Evolutionary conservation across 2,888 invertebrate genomes (phyloP).

Genomic region (Trichogramma dendrolimi): DNA sequence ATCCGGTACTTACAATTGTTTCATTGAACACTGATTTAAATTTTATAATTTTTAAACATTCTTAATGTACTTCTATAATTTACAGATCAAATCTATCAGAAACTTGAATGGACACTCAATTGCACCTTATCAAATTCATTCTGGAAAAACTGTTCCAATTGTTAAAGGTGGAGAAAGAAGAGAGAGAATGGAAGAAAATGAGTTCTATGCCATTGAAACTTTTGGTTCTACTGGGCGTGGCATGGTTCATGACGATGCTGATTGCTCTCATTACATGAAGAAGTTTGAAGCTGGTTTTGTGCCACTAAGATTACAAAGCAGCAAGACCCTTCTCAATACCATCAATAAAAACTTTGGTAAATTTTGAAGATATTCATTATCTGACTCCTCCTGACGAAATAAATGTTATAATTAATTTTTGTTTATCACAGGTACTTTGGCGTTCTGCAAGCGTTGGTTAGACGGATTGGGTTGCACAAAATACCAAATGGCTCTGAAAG

Average conservation of each 20-base stretch:
- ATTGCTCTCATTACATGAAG: constrained; percentile 99
- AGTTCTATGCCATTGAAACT: constrained; percentile 98
- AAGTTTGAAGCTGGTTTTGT: constrained; percentile 91
- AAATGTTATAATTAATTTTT: no score
- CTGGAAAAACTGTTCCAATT: constrained; percentile 98
- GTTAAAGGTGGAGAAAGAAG: constrained; percentile 98
- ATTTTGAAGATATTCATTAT: constrained; percentile 12
- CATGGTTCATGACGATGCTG: constrained; percentile 97
- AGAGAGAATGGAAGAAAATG: constrained; percentile 93
- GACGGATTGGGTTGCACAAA: constrained; percentile 95
- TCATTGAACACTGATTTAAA: neutral
- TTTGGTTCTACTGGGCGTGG: constrained; percentile 97
- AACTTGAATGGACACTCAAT: constrained; percentile 99
- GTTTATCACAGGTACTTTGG: constrained; percentile 64
- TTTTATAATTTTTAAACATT: neutral
- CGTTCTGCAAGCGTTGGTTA: constrained; percentile 98
- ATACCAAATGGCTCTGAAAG: constrained; percentile 97
- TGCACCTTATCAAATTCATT: constrained; percentile 93
- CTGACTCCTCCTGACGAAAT: no score
- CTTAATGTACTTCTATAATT: constrained; percentile 1
- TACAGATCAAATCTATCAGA: constrained; percentile 85
- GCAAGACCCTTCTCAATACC: constrained; percentile 83
- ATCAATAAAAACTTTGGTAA: constrained; percentile 93
- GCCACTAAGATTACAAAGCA: constrained; percentile 85
- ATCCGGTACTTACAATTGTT: constrained; percentile 56